phyloP scores from a whole-genome alignment of 2,888 invertebrate genomes.

The Branchellion lobata region DNA sequence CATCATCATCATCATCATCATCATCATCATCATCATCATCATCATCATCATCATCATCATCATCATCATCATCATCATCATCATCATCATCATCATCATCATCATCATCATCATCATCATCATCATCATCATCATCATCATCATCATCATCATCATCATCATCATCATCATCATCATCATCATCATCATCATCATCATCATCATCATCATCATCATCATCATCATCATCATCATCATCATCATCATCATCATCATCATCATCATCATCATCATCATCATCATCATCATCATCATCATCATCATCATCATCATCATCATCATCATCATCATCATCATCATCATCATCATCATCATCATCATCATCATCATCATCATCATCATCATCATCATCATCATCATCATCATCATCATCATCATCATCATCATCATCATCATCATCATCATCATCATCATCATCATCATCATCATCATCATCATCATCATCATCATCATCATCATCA shows the following conservation, averaged over 20 bases:
- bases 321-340: slow-evolving; percentile 15
- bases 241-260: slow-evolving; percentile 15
- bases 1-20: slow-evolving; percentile 36
- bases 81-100: slow-evolving; percentile 24
- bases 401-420: slow-evolving; percentile 33
- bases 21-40: slow-evolving; percentile 31
- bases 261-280: slow-evolving; percentile 15
- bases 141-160: background rate
- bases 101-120: slow-evolving; percentile 12
- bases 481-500: slow-evolving; percentile 32
- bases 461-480: slow-evolving; percentile 9
- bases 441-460: slow-evolving; percentile 3
- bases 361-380: slow-evolving; percentile 15
- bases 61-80: slow-evolving; percentile 20
- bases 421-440: slow-evolving; percentile 13
- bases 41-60: slow-evolving; percentile 40
- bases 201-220: slow-evolving; percentile 15
- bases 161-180: slow-evolving; percentile 4
- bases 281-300: slow-evolving; percentile 33
- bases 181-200: slow-evolving; percentile 9
- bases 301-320: slow-evolving; percentile 15
- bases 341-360: slow-evolving; percentile 33
- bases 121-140: background rate
- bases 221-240: slow-evolving; percentile 33
- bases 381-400: slow-evolving; percentile 15